These are phyloP conservation scores for Brachionus asplanchnoidis DNA, from an alignment of 1,140 invertebrate genomes.

Conservation along the genomic window DNA sequence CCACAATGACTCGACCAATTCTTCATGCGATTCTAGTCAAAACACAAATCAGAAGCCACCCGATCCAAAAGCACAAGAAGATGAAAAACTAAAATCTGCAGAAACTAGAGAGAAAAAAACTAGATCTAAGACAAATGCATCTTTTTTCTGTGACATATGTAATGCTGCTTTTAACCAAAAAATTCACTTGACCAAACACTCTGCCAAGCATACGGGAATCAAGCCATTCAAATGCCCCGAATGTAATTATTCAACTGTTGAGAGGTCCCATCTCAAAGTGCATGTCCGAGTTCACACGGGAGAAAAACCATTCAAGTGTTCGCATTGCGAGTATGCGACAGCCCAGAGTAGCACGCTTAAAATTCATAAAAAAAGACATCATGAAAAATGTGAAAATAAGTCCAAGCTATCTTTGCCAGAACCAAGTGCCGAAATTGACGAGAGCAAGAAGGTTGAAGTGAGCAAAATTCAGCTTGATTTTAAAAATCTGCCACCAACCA, in stretches of 20 bases:
- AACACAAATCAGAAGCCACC: background rate
- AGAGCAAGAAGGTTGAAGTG: background rate
- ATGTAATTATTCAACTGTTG: slow-evolving; percentile 89
- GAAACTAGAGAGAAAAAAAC: background rate
- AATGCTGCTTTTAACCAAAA: slow-evolving; percentile 55
- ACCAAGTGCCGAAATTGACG: background rate
- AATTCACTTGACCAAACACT: slow-evolving; percentile 56
- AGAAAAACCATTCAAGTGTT: slow-evolving; percentile 57
- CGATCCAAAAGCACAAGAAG: background rate
- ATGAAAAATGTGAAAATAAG: slow-evolving; percentile 17
- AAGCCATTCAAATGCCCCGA: slow-evolving; percentile 89
- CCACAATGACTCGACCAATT: slow-evolving; percentile 3
- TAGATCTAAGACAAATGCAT: background rate
- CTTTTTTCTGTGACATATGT: slow-evolving; percentile 50
- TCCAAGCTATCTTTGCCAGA: background rate
- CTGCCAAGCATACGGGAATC: slow-evolving; percentile 76
- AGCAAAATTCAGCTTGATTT: background rate
- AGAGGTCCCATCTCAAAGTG: slow-evolving; percentile 81
- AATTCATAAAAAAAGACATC: slow-evolving; percentile 40
- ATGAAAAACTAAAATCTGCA: background rate
- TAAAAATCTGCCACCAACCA: slow-evolving; percentile 35
- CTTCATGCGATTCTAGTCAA: background rate
- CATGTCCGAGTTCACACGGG: slow-evolving; percentile 87
- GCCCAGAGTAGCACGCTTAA: slow-evolving; percentile 56
- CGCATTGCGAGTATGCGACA: slow-evolving; percentile 56